These are phyloP conservation scores for Pangasianodon gigas DNA, from an alignment of 2,113 vertebrate species.

Conservation along the genomic window DNA sequence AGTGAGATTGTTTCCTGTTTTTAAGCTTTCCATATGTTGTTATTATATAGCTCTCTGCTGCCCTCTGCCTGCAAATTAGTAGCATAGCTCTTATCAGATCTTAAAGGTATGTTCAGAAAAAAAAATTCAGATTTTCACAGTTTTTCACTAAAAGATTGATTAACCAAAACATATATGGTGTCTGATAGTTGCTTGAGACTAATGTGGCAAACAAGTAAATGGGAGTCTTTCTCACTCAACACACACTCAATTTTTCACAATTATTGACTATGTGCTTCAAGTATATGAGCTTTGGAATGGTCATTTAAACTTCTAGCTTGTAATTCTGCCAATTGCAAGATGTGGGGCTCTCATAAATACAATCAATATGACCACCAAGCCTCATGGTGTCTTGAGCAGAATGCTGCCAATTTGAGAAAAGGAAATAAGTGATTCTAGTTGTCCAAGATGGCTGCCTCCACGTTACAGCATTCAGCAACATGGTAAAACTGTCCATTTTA, in stretches of 20 bases:
- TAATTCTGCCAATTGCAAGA: neutral
- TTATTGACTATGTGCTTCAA: too few relatives aligned
- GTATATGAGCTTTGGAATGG: neutral
- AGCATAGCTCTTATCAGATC: neutral
- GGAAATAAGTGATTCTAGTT: neutral
- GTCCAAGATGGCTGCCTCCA: neutral
- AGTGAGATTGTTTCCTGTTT: neutral
- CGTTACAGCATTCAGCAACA: neutral
- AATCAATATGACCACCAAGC: neutral
- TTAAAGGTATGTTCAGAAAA: neutral
- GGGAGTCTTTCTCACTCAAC: neutral
- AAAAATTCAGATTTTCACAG: neutral
- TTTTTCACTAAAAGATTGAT: neutral
- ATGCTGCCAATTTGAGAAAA: too few relatives aligned
- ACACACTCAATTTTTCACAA: neutral
- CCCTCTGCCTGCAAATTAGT: slow-evolving; percentile 59
- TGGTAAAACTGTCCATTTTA: neutral
- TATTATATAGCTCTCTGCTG: slow-evolving; percentile 56
- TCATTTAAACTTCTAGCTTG: neutral
- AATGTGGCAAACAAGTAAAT: neutral
- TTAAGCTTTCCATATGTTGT: neutral
- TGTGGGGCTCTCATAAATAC: neutral
- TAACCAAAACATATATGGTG: neutral
- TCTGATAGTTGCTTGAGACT: neutral
- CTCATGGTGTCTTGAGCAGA: neutral